Conservation (phyloP, 1,140 invertebrate species). For the Drosophila carrolli region DNA sequence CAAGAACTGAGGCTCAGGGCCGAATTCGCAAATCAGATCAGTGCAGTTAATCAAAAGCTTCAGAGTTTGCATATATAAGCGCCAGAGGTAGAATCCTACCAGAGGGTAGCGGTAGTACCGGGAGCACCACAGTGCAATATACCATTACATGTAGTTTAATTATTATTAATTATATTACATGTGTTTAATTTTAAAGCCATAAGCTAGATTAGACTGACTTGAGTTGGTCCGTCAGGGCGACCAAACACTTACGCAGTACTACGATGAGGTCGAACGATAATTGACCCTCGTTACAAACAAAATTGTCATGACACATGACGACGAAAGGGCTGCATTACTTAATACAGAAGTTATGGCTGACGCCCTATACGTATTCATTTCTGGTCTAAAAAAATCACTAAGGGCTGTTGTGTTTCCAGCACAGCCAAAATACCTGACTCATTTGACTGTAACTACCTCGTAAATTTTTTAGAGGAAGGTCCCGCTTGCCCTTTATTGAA, state of each 20-base stretch:
- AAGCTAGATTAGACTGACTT: background rate
- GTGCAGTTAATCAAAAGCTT: constrained; percentile 4
- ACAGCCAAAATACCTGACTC: background rate
- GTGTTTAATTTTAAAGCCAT: background rate
- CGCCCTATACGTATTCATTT: too few species aligned
- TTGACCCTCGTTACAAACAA: too few species aligned
- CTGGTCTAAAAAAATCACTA: too few species aligned
- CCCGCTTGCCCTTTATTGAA: constrained; percentile 18
- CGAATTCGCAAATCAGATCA: constrained; percentile 1
- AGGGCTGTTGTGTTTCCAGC: too few species aligned
- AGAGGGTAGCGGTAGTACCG: background rate
- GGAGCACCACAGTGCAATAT: background rate
- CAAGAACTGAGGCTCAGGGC: constrained; percentile 4
- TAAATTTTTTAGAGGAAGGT: constrained; percentile 34
- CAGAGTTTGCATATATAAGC: too few species aligned
- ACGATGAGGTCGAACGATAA: too few species aligned
- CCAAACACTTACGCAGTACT: background rate
- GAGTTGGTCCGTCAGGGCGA: too few species aligned
- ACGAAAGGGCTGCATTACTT: too few species aligned
- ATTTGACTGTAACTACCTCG: background rate
- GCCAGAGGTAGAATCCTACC: too few species aligned
- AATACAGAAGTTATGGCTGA: too few species aligned
- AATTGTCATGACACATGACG: too few species aligned
- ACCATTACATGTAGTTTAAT: background rate
- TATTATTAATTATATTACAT: too few species aligned